phyloP scores from a whole-genome alignment of 2,888 invertebrate genomes.

The Maniola hyperantus region DNA sequence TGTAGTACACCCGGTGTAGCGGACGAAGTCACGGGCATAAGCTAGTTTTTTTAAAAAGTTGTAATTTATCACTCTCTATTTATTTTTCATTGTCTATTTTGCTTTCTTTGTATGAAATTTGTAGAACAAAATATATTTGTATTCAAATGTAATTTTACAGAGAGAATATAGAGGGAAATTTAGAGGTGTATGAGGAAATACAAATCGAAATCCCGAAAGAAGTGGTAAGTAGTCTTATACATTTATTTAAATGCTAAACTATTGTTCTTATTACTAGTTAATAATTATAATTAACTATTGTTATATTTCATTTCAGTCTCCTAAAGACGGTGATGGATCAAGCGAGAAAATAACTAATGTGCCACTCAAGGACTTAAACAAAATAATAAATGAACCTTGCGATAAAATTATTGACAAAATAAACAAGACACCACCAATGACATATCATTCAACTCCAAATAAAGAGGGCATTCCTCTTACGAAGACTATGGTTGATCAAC shows the following conservation, averaged over 20 bases:
- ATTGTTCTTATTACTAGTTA: too few relatives aligned
- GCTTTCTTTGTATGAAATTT: too few relatives aligned
- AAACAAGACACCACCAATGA: conserved; percentile 57
- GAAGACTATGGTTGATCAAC: conserved; percentile 75
- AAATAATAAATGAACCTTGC: conserved; percentile 56
- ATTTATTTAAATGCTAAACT: background rate
- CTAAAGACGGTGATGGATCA: conserved; percentile 52
- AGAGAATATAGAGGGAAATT: conserved; percentile 75
- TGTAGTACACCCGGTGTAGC: too few relatives aligned
- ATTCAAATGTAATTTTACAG: conserved; percentile 52
- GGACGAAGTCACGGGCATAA: too few relatives aligned
- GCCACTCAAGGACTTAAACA: conserved; percentile 62
- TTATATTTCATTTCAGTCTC: conserved; percentile 56
- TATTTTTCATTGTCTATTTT: too few relatives aligned
- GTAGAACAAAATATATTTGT: too few relatives aligned
- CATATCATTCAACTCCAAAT: conserved; percentile 75
- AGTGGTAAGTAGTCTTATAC: conserved; percentile 56
- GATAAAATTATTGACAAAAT: conserved; percentile 57
- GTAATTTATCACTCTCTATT: too few relatives aligned
- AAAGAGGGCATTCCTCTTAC: conserved; percentile 75
- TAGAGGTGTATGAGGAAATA: conserved; percentile 80
- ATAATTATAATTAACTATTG: too few relatives aligned
- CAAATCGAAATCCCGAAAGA: conserved; percentile 74
- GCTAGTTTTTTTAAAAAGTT: too few relatives aligned
- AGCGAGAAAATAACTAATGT: conserved; percentile 57